Conservation (phyloP, 2,797 vertebrate species). For the Furcifer pardalis region DNA sequence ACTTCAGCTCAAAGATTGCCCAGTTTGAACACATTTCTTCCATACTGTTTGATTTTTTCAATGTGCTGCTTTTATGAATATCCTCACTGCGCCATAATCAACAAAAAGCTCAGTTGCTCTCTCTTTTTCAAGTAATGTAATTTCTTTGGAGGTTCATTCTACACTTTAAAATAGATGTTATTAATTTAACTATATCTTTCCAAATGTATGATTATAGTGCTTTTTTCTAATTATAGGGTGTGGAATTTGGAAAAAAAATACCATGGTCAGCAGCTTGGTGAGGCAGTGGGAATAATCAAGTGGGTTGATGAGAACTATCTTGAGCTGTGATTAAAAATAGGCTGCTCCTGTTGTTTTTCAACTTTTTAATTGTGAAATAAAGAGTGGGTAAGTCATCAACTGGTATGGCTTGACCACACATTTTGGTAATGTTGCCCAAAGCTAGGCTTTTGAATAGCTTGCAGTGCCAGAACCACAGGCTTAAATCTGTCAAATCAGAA, state of each 20-base stretch:
- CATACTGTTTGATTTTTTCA: slow-evolving; percentile 32
- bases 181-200: slow-evolving; percentile 50
- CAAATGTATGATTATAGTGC: slow-evolving; percentile 36
- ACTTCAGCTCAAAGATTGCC: neutral
- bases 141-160: slow-evolving; percentile 40
- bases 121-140: slow-evolving; percentile 23
- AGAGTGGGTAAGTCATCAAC: neutral
- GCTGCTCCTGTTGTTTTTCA: too few relatives aligned
- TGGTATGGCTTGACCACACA: neutral
- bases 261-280: slow-evolving; percentile 24
- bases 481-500: neutral
- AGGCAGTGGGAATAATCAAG: slow-evolving; percentile 35
- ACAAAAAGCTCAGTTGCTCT: neutral
- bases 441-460: neutral
- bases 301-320: slow-evolving; percentile 25
- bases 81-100: neutral
- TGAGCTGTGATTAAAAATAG: slow-evolving; percentile 7
- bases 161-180: slow-evolving; percentile 46
- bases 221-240: slow-evolving; percentile 45
- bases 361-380: neutral
- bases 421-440: neutral
- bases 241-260: slow-evolving; percentile 50
- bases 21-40: neutral
- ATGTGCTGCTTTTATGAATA: neutral
- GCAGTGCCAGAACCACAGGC: neutral